Evolutionary conservation across 2,888 invertebrate species (phyloP).

Genomic region (Ephialtes manifestator): DNA sequence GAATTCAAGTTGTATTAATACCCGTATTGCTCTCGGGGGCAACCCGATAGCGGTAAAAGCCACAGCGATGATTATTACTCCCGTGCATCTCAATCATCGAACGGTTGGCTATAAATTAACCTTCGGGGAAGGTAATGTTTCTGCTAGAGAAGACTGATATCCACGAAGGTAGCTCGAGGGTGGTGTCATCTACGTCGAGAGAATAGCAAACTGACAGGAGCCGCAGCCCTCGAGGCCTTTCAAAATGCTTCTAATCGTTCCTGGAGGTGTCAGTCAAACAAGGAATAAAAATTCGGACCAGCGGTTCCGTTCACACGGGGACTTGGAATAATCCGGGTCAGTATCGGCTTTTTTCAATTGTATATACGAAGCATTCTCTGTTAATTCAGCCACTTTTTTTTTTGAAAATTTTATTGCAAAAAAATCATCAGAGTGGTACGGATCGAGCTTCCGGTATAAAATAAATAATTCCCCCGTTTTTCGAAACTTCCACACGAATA

Average conservation of each 20-base stretch:
- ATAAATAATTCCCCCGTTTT: no score
- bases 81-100: conserved; percentile 56
- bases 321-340: no score
- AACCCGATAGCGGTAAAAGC: conserved; percentile 45
- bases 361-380: no score
- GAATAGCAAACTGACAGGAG: neutral
- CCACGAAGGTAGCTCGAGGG: conserved; percentile 27
- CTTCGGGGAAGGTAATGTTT: conserved; percentile 34
- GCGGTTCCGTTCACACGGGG: no score
- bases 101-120: conserved; percentile 52
- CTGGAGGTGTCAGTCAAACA: neutral
- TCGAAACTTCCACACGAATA: no score
- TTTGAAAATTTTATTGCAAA: no score
- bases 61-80: conserved; percentile 36
- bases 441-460: no score
- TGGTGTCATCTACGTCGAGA: conserved; percentile 17
- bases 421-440: no score
- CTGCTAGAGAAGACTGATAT: neutral
- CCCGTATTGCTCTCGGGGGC: conserved; percentile 28
- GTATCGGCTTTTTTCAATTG: no score
- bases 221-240: conserved; percentile 23
- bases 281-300: no score
- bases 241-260: neutral
- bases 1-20: conserved; percentile 44
- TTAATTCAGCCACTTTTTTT: no score